Evolutionary conservation across 2,797 vertebrate species (phyloP).

Genomic region (Clarias laeviceps): DNA sequence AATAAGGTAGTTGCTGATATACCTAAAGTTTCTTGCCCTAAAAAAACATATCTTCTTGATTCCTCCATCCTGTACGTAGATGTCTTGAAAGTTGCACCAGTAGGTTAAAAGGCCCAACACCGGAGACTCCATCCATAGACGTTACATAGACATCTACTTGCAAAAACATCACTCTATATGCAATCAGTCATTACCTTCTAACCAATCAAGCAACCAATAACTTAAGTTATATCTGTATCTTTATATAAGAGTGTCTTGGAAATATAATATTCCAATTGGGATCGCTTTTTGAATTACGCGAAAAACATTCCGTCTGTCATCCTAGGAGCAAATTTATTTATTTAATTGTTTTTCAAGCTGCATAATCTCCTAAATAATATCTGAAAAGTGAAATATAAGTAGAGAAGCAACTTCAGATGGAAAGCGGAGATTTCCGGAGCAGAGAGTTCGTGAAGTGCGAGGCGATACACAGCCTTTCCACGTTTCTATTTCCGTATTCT

Average conservation of each 20-base stretch:
- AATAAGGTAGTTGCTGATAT: neutral
- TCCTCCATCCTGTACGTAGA: neutral
- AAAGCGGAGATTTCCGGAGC: neutral
- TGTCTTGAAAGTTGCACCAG: neutral
- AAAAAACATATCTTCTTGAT: too few species aligned
- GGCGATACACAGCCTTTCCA: neutral
- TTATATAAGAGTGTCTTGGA: neutral
- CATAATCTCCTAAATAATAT: neutral
- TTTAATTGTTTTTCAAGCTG: neutral
- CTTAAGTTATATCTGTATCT: neutral
- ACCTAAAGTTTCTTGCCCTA: neutral
- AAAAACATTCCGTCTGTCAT: neutral
- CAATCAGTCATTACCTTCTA: neutral
- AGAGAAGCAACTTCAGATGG: neutral
- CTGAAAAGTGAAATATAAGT: neutral
- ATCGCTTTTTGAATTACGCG: neutral
- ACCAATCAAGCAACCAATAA: too few species aligned
- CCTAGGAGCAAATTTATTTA: neutral
- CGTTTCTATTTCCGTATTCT: conserved; percentile 6
- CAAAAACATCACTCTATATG: neutral
- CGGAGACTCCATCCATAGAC: neutral
- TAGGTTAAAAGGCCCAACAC: neutral
- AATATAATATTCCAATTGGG: neutral
- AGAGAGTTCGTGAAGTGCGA: neutral
- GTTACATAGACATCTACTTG: neutral